A percentile compares a stretch with the other conserved stretches of the same genome.
phyloP scores from a whole-genome alignment of 2,888 invertebrate species.

The Omphaloscelis lunosa region DNA sequence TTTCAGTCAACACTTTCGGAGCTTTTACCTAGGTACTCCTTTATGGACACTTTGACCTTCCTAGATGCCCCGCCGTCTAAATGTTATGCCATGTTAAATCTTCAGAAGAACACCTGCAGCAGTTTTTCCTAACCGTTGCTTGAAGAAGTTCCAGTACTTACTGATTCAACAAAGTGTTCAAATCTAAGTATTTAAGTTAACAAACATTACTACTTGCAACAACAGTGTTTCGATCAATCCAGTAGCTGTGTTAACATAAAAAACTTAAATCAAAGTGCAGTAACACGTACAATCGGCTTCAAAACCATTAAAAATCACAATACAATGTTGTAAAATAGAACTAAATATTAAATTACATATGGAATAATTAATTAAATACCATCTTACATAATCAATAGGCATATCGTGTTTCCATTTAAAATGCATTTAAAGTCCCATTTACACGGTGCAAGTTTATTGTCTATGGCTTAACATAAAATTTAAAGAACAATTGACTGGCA shows the following conservation, averaged over 20 bases:
- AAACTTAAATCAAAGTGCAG: neutral
- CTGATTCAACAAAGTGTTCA: neutral
- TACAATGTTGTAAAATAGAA: neutral
- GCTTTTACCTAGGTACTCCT: neutral
- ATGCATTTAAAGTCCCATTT: constrained; percentile 15
- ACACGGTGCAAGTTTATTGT: no score
- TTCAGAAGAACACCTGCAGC: neutral
- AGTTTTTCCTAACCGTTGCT: neutral
- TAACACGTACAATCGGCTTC: neutral
- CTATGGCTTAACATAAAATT: no score
- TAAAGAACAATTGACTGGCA: no score
- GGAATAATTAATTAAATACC: constrained; percentile 29
- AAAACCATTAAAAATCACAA: constrained; percentile 11
- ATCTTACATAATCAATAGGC: constrained; percentile 29
- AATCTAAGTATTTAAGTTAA: neutral
- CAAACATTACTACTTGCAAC: neutral
- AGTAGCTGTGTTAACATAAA: neutral
- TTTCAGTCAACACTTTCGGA: no score
- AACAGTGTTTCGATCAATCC: neutral
- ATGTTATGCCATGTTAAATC: no score
- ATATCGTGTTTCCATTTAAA: constrained; percentile 32
- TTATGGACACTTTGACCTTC: neutral
- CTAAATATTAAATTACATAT: constrained; percentile 22
- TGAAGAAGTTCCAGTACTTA: neutral
- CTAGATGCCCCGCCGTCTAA: neutral